phyloP scores from a whole-genome alignment of 2,888 invertebrate genomes.

The Maniola hyperantus region DNA sequence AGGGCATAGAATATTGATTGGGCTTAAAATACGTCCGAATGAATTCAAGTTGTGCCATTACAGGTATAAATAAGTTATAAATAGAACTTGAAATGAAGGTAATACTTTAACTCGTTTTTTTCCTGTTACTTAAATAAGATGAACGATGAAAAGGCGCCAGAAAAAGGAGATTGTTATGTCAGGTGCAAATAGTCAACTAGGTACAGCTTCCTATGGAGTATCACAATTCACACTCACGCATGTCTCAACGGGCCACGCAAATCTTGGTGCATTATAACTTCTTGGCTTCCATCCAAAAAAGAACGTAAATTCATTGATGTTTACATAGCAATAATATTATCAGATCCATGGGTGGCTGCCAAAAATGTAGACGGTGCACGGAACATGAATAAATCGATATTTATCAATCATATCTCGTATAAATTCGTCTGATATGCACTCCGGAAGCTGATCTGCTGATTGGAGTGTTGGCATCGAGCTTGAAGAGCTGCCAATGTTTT shows the following conservation, averaged over 20 bases:
- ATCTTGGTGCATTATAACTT: conserved; percentile 3
- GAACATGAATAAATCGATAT: conserved; percentile 26
- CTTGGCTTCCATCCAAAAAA: conserved; percentile 8
- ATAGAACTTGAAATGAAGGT: no score
- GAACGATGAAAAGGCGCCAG: no score
- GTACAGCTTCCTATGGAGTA: no score
- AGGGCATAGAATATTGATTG: no score
- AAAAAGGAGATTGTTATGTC: no score
- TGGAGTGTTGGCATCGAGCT: conserved; percentile 40
- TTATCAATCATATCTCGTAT: conserved; percentile 36
- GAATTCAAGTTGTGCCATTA: no score
- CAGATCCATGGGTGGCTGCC: conserved; percentile 20
- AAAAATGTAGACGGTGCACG: conserved; percentile 24
- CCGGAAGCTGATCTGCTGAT: conserved; percentile 39
- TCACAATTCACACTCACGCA: background rate
- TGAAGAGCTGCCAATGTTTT: conserved; percentile 44
- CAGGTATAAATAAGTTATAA: no score
- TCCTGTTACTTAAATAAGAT: no score
- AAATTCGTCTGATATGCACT: conserved; percentile 39
- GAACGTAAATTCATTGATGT: conserved; percentile 16
- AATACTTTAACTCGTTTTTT: no score
- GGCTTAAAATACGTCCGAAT: no score
- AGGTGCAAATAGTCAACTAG: background rate
- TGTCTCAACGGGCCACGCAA: background rate
- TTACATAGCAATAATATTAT: conserved; percentile 26